Percentiles rank a stretch among this genome's conserved stretches.
Evolutionary conservation across 2,888 invertebrate genomes (phyloP).

Genomic region (Drosophila kanekoi): DNA sequence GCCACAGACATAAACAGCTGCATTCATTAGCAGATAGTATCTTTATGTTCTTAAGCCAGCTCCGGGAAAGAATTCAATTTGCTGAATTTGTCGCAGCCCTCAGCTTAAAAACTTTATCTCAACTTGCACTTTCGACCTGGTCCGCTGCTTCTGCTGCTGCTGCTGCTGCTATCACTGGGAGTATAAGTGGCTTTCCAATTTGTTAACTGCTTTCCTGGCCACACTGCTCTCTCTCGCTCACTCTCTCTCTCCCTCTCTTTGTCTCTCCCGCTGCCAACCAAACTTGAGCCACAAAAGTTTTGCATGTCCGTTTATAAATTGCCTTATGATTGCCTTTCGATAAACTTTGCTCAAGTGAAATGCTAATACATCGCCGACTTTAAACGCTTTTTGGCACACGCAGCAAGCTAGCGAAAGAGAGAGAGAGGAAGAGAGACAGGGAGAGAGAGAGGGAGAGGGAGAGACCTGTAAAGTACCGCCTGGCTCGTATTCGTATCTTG

Average conservation of each 20-base stretch:
- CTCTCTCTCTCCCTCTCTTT: too few species aligned
- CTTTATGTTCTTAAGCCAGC: neutral
- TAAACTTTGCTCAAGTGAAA: constrained; percentile 60
- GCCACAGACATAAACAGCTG: constrained; percentile 35
- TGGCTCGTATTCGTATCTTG: constrained; percentile 44
- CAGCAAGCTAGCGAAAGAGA: neutral
- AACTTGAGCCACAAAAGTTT: constrained; percentile 56
- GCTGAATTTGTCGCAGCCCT: constrained; percentile 26
- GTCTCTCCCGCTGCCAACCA: neutral
- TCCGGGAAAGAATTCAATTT: constrained; percentile 38
- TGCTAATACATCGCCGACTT: constrained; percentile 60
- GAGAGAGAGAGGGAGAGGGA: neutral
- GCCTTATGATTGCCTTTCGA: constrained; percentile 71
- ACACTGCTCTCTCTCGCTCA: neutral
- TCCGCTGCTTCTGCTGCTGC: neutral
- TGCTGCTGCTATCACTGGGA: constrained; percentile 11
- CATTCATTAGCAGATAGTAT: constrained; percentile 27
- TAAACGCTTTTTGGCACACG: constrained; percentile 45
- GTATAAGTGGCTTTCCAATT: constrained; percentile 49
- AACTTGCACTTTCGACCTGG: constrained; percentile 20
- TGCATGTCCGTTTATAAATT: constrained; percentile 71
- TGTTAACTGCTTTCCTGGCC: constrained; percentile 37
- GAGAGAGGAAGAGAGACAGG: neutral
- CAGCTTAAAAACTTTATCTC: constrained; percentile 31
- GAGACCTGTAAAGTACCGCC: neutral